A percentile compares a stretch with the other conserved stretches of the same genome.
Evolutionary conservation across 2,888 invertebrate genomes (phyloP).

Genomic region (Mesoligia furuncula): DNA sequence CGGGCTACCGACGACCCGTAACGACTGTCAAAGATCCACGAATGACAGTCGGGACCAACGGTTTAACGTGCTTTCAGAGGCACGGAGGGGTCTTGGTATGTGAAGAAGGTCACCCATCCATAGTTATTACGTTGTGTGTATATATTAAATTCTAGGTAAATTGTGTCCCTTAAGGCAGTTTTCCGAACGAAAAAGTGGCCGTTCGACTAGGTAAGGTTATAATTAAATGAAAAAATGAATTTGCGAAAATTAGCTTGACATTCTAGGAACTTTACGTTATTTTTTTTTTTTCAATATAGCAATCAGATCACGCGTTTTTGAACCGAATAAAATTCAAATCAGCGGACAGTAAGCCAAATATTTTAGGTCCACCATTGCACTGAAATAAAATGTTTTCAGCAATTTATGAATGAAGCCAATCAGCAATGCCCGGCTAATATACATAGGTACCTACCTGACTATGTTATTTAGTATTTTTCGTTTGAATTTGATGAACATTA

Average conservation of each 20-base stretch:
- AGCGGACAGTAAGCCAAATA: constrained; percentile 3
- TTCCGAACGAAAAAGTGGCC: background rate
- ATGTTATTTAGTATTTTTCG: background rate
- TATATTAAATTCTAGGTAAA: background rate
- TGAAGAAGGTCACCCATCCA: too few species aligned
- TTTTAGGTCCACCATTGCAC: constrained; percentile 13
- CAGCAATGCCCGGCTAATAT: constrained; percentile 5
- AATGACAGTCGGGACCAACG: too few species aligned
- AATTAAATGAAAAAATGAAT: background rate
- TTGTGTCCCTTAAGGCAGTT: background rate
- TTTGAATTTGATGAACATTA: constrained; percentile 10
- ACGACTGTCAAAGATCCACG: too few species aligned
- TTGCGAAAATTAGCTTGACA: background rate
- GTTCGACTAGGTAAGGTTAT: background rate
- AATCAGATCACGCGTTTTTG: background rate
- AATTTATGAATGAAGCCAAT: constrained; percentile 46
- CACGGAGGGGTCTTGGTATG: too few species aligned
- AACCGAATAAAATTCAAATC: constrained; percentile 17
- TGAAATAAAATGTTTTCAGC: constrained; percentile 23
- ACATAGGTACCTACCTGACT: background rate
- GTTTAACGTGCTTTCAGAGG: too few species aligned
- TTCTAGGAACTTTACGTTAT: background rate
- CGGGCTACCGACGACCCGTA: too few species aligned
- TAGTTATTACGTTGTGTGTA: background rate
- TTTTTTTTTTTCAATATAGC: background rate